Conservation (phyloP, 1,140 invertebrate genomes). For the Pinna nobilis region DNA sequence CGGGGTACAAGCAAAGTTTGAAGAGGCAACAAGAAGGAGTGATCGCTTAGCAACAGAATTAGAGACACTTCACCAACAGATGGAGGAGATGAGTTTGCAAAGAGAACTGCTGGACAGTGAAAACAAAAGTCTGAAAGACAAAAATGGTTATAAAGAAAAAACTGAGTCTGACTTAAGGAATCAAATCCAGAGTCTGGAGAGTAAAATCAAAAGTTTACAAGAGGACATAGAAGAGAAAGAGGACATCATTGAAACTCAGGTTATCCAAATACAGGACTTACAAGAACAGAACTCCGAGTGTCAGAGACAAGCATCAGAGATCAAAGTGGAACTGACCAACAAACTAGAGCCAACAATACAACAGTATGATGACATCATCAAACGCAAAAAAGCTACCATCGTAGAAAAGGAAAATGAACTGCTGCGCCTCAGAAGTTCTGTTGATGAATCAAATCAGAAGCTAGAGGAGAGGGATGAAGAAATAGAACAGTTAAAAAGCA, state of each 20-base stretch:
- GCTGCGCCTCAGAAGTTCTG: conserved; percentile 15
- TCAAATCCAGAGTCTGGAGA: conserved; percentile 14
- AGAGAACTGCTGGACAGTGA: conserved; percentile 24
- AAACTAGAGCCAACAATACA: conserved; percentile 1
- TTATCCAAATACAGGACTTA: too few species aligned
- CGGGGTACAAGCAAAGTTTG: not conserved
- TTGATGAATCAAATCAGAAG: conserved; percentile 27
- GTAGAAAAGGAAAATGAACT: conserved; percentile 46
- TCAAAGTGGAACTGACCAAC: not conserved
- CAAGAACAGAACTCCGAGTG: too few species aligned
- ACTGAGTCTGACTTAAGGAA: not conserved
- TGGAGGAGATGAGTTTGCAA: not conserved
- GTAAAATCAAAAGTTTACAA: not conserved
- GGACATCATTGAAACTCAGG: not conserved
- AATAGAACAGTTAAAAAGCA: conserved; percentile 20
- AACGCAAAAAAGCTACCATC: conserved; percentile 25
- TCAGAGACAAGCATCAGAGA: not conserved
- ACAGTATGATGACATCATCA: conserved; percentile 22
- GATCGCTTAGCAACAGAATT: conserved; percentile 8
- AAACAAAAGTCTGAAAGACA: conserved; percentile 13
- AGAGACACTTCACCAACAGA: conserved; percentile 13
- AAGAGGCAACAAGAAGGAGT: conserved; percentile 4
- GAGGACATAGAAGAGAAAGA: conserved; percentile 9
- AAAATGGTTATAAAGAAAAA: conserved; percentile 24
- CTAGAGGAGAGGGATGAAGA: conserved; percentile 30